These are phyloP conservation scores for Panthera uncia DNA, from an alignment of 2,113 vertebrate species.

Conservation along the genomic window DNA sequence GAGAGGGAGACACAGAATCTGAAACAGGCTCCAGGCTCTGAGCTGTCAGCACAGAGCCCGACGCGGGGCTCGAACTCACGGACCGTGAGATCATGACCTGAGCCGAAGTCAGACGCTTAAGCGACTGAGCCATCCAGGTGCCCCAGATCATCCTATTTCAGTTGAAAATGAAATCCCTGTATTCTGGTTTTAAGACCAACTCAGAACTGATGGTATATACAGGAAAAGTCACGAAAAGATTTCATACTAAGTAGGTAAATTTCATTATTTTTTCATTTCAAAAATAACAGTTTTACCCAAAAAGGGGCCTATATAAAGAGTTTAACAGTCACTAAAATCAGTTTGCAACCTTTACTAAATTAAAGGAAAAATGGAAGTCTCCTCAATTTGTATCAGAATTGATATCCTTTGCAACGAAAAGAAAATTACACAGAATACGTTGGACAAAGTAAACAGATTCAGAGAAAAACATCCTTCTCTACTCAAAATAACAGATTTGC, in stretches of 20 bases:
- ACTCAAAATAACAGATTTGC: not conserved
- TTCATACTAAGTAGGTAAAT: not conserved
- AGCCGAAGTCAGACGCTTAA: too few relatives aligned
- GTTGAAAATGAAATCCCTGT: not conserved
- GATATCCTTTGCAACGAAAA: not conserved
- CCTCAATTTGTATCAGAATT: not conserved
- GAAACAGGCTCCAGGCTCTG: too few relatives aligned
- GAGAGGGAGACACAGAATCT: too few relatives aligned
- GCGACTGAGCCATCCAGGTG: too few relatives aligned
- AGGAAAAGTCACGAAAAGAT: not conserved
- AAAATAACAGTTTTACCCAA: not conserved
- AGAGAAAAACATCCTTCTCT: not conserved
- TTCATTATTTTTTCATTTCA: not conserved
- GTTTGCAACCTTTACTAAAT: not conserved
- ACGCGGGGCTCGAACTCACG: too few relatives aligned
- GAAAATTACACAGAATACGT: not conserved
- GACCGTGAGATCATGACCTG: too few relatives aligned
- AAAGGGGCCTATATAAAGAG: not conserved
- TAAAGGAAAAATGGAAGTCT: not conserved
- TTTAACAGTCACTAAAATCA: not conserved
- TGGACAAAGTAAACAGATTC: not conserved
- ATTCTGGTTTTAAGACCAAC: not conserved
- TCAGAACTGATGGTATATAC: not conserved
- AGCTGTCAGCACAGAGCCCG: too few relatives aligned
- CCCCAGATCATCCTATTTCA: not conserved